These are phyloP conservation scores for Hippopotamus amphibius DNA, from an alignment of 2,113 vertebrate genomes.

Conservation along the genomic window DNA sequence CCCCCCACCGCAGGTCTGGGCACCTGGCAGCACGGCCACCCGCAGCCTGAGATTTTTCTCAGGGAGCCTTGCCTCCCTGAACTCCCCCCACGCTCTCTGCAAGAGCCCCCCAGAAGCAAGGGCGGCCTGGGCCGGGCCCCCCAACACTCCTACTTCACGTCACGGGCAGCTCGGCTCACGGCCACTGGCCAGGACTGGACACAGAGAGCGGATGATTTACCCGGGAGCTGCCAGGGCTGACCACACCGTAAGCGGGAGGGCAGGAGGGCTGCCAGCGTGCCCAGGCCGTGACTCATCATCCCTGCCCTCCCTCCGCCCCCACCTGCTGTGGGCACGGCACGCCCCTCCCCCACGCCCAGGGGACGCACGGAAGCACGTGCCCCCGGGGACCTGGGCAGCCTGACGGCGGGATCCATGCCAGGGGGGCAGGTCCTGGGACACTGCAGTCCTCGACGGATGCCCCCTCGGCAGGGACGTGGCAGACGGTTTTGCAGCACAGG, in stretches of 20 bases:
- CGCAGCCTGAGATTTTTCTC: background rate
- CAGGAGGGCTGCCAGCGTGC: background rate
- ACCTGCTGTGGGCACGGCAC: background rate
- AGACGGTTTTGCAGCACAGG: background rate
- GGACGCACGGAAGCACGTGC: background rate
- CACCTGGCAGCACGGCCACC: accelerated
- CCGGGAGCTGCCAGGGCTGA: background rate
- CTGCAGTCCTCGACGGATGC: background rate
- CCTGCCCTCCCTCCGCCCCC: no score
- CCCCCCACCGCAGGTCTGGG: accelerated
- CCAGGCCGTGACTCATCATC: background rate
- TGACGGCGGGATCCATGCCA: background rate
- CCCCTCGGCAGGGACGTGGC: background rate
- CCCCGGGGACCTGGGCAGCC: background rate
- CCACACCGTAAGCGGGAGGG: background rate
- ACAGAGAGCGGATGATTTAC: background rate
- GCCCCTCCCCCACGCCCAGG: accelerated
- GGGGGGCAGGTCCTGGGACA: background rate
- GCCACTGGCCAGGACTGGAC: background rate
- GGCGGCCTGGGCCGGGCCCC: background rate
- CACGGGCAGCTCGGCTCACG: background rate
- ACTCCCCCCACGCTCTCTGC: background rate
- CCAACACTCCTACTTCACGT: accelerated
- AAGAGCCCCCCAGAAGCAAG: background rate
- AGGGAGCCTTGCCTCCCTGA: background rate